phyloP scores from a whole-genome alignment of 2,797 vertebrate species.

The Agapornis canus region DNA sequence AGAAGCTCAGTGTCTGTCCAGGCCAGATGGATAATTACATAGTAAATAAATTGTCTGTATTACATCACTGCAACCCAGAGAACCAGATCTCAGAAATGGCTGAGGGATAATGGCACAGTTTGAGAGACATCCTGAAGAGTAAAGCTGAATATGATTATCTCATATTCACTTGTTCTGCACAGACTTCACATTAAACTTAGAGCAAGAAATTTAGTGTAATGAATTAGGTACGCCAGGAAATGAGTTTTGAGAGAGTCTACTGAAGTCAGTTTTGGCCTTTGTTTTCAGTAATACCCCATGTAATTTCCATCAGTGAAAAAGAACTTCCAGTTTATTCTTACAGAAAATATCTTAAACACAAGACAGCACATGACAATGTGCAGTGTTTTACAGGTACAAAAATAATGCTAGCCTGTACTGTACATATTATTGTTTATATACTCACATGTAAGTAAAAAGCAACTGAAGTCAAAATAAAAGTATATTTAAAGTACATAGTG shows the following conservation, averaged over 20 bases:
- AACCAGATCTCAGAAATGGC: neutral
- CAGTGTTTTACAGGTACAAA: neutral
- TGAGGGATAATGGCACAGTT: neutral
- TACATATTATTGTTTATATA: neutral
- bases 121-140: neutral
- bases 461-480: neutral
- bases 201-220: neutral
- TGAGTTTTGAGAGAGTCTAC: neutral
- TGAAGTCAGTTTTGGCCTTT: neutral
- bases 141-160: neutral
- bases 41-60: neutral
- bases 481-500: neutral
- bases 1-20: neutral
- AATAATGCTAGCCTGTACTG: neutral
- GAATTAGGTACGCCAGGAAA: neutral
- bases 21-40: neutral
- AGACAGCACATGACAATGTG: neutral
- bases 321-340: neutral
- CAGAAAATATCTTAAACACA: neutral
- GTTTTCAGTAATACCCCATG: neutral
- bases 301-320: neutral
- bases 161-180: neutral
- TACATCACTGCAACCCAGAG: neutral
- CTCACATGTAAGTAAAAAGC: neutral
- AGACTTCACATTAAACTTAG: neutral